Percentiles rank a stretch among this genome's conserved stretches.
Evolutionary conservation across 2,113 vertebrate genomes (phyloP).

Genomic region (Physeter macrocephalus): DNA sequence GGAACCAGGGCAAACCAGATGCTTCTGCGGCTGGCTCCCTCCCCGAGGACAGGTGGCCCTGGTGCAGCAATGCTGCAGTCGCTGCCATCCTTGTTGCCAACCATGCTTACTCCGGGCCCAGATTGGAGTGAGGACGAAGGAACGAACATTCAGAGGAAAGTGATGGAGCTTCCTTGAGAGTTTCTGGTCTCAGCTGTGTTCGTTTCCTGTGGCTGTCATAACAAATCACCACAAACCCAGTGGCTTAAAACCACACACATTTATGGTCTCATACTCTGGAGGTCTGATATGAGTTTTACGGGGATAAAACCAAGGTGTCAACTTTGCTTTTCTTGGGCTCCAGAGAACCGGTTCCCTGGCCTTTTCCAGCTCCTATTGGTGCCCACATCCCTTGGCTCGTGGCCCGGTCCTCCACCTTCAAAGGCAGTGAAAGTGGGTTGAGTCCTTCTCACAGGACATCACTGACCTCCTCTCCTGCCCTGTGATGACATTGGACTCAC

Average conservation of each 20-base stretch:
- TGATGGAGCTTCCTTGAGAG: background rate
- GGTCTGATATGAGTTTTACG: background rate
- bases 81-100: too few relatives aligned
- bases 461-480: too few relatives aligned
- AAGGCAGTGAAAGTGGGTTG: too few relatives aligned
- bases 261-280: background rate
- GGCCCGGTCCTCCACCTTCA: background rate
- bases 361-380: background rate
- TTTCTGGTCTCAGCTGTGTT: too few relatives aligned
- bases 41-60: too few relatives aligned
- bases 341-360: background rate
- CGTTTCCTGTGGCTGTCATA: too few relatives aligned
- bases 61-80: background rate
- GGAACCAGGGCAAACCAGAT: background rate
- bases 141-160: rapidly evolving
- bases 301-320: background rate
- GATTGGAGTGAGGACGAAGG: too few relatives aligned
- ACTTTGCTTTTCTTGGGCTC: background rate
- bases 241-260: background rate
- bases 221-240: background rate
- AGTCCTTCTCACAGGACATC: too few relatives aligned
- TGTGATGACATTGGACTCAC: background rate
- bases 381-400: too few relatives aligned
- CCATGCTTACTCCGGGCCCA: background rate
- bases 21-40: background rate